Base-by-base conservation (phyloP, 2,888 invertebrate species). In the Tetragonula carbonaria region DNA sequence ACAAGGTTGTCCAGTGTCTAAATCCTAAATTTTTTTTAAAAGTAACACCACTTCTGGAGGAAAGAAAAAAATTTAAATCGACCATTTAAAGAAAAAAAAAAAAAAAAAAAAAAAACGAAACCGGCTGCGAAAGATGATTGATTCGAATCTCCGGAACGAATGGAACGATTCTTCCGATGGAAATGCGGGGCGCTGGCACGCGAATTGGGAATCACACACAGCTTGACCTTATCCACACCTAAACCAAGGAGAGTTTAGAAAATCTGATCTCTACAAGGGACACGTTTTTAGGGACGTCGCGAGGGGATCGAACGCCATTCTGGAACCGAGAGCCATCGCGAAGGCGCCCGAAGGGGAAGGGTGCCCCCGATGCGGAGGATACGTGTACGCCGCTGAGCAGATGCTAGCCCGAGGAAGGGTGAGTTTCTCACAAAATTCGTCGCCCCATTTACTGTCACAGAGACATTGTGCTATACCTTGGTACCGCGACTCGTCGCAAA, bases 361-460 rank as follows among this genome's bases (percentile, higher is more conserved):
- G 85, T 98, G 98, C 93, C 98, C 98, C 53, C 96, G 98, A 92
- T 98, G 98, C 94, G 98, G 98, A 87, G 98, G 98, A 87, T 98
- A 95, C 94, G 98, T 98, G 77, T 98, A 98, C 95, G 98, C 98
- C 86, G 98, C 98, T 84, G 98, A 98, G 95, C 98, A 98, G 95
- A 98, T 98, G 98, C 96, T 98, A 93, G 98, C 98, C 90, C 96
- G 98, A 94, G 98, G 98, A 96, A 96, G 97, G 96, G 98, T 98
- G 96, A 97, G 96, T 96, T 80, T 79, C 51, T n/a, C 8, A 6
- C 14, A 53, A 65, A 82, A 85, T 78, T 80, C 66, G 53, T 67
- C 73, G n/a, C 28, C 57, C 55, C 50, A 14, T 73, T 73, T 3
- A 14, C 21, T 62, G 5, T 62, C 59, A 33, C 33, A 33, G 59